Conservation (phyloP, 2,888 invertebrate genomes). For the Omphaloscelis lunosa region DNA sequence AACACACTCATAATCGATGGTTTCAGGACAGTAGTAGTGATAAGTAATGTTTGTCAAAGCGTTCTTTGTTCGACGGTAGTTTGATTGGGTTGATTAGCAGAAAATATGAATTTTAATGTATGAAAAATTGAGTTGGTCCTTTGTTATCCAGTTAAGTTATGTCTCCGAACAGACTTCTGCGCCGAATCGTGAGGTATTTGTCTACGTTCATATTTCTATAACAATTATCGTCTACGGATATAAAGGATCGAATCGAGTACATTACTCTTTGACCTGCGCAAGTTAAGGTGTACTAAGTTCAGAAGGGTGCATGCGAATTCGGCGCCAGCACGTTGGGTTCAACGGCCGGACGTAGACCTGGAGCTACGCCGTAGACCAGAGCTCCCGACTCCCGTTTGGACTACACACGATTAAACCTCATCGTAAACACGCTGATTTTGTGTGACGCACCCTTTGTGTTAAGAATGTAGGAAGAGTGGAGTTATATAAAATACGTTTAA, state of each 20-base stretch:
- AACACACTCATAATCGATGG: slow-evolving; percentile 84
- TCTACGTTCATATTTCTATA: slow-evolving; percentile 22
- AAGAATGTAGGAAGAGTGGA: slow-evolving; percentile 31
- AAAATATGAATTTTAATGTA: slow-evolving; percentile 19
- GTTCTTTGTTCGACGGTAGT: slow-evolving; percentile 56
- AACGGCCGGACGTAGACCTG: slow-evolving; percentile 87
- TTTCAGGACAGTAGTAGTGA: slow-evolving; percentile 77
- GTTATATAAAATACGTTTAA: background rate
- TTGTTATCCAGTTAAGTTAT: slow-evolving; percentile 7
- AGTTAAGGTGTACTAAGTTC: slow-evolving; percentile 78
- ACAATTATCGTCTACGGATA: slow-evolving; percentile 50
- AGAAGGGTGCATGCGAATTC: slow-evolving; percentile 84
- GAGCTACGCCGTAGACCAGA: slow-evolving; percentile 87
- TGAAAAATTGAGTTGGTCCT: slow-evolving; percentile 2
- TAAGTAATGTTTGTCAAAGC: slow-evolving; percentile 63
- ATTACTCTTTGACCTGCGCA: slow-evolving; percentile 81
- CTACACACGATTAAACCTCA: slow-evolving; percentile 64
- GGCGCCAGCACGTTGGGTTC: slow-evolving; percentile 82
- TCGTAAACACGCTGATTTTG: slow-evolving; percentile 61
- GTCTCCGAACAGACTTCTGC: background rate
- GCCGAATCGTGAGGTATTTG: background rate
- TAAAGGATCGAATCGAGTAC: slow-evolving; percentile 71
- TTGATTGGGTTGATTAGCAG: slow-evolving; percentile 41
- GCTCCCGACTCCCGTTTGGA: slow-evolving; percentile 70
- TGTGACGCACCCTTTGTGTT: slow-evolving; percentile 44